Conservation (phyloP, 2,113 vertebrate genomes). For the Ammodramus savannarum region DNA sequence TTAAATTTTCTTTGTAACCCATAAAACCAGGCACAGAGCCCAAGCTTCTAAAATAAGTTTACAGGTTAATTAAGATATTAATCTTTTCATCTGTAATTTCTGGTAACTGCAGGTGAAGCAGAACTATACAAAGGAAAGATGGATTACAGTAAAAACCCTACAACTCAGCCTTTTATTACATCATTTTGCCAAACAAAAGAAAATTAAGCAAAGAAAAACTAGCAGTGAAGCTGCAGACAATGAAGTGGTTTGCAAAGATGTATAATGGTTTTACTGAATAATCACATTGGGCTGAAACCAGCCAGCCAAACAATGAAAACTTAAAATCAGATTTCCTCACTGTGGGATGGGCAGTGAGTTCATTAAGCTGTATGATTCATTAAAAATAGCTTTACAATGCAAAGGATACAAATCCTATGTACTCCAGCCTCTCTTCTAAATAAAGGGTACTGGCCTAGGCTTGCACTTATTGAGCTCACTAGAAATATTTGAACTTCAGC, state of each 20-base stretch:
- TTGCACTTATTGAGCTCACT: neutral
- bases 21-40: neutral
- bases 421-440: neutral
- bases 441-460: neutral
- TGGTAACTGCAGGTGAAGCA: neutral
- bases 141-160: neutral
- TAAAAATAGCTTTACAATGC: neutral
- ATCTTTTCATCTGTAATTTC: neutral
- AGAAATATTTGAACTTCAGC: neutral
- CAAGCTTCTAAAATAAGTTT: neutral
- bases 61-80: neutral
- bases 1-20: neutral
- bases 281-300: neutral
- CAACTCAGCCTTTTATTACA: neutral
- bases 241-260: neutral
- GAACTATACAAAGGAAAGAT: neutral
- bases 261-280: neutral
- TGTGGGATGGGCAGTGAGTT: neutral
- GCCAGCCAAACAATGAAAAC: neutral
- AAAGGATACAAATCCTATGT: neutral
- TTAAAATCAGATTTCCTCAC: neutral
- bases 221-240: neutral
- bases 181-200: neutral
- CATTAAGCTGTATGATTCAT: neutral
- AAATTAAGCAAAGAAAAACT: neutral